Evolutionary conservation across 2,113 vertebrate genomes (phyloP).

Genomic region (Ptilonorhynchus violaceus): DNA sequence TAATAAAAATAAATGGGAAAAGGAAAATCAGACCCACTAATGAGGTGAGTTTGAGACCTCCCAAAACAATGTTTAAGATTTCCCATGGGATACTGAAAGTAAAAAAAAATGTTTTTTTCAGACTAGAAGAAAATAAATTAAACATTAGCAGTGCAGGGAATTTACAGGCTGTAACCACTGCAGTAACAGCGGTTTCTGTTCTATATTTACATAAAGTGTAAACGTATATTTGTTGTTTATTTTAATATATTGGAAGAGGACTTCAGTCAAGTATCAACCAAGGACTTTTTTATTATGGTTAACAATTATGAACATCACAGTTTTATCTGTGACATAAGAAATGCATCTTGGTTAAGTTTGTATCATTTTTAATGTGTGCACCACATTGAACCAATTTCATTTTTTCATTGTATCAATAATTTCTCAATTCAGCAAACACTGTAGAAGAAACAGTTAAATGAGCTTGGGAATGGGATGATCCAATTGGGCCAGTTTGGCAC

Average conservation of each 20-base stretch:
- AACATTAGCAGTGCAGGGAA: not conserved
- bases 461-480: not conserved
- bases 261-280: not conserved
- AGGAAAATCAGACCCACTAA: not conserved
- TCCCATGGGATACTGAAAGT: not conserved
- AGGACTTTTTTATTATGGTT: not conserved
- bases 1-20: not conserved
- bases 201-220: not conserved
- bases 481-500: not conserved
- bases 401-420: not conserved
- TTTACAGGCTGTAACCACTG: not conserved
- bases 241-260: not conserved
- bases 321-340: not conserved
- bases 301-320: not conserved
- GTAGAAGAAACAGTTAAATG: not conserved
- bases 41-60: not conserved
- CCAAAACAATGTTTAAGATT: not conserved
- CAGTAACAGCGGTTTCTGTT: not conserved
- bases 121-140: not conserved
- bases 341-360: not conserved
- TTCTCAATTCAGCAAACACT: not conserved
- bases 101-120: not conserved
- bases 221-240: not conserved
- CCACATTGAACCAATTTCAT: not conserved
- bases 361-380: not conserved